These are phyloP conservation scores for Rana temporaria DNA, from an alignment of 2,113 vertebrate species.

Conservation along the genomic window DNA sequence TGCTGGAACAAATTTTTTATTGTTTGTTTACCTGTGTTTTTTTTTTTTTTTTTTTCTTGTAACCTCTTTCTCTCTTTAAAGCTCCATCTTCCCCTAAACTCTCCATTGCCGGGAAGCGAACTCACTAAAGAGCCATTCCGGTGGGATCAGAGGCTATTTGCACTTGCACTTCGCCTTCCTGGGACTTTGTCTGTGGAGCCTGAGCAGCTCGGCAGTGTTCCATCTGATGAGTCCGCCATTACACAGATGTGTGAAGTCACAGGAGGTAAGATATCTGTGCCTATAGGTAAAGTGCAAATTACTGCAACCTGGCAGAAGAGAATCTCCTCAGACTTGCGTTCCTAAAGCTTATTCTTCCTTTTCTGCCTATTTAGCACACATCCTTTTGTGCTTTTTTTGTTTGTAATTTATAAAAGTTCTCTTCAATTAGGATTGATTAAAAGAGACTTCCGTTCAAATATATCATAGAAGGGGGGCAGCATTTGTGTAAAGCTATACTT, in stretches of 20 bases:
- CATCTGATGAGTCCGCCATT: constrained; percentile 94
- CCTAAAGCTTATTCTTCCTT: too few species aligned
- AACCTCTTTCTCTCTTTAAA: constrained; percentile 61
- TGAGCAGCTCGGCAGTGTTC: constrained; percentile 94
- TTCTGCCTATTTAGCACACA: too few species aligned
- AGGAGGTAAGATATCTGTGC: constrained; percentile 78
- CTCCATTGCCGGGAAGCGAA: constrained; percentile 95
- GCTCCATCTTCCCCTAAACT: constrained; percentile 90
- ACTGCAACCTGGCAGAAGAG: too few species aligned
- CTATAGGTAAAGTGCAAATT: too few species aligned
- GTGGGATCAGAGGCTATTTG: constrained; percentile 98
- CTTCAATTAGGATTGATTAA: too few species aligned
- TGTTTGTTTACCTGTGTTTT: too few species aligned
- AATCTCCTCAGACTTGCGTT: too few species aligned
- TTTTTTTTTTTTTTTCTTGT: neutral
- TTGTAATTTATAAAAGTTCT: too few species aligned
- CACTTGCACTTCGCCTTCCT: constrained; percentile 91
- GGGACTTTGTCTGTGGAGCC: constrained; percentile 88
- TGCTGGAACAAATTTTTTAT: neutral
- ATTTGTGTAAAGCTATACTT: too few species aligned
- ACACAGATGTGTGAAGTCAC: constrained; percentile 99
- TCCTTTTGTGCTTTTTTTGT: too few species aligned
- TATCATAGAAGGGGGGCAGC: too few species aligned
- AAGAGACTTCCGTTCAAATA: too few species aligned
- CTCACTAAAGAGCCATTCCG: constrained; percentile 98